Evolutionary conservation across 2,797 vertebrate species (phyloP).

Genomic region (Spheniscus humboldti): DNA sequence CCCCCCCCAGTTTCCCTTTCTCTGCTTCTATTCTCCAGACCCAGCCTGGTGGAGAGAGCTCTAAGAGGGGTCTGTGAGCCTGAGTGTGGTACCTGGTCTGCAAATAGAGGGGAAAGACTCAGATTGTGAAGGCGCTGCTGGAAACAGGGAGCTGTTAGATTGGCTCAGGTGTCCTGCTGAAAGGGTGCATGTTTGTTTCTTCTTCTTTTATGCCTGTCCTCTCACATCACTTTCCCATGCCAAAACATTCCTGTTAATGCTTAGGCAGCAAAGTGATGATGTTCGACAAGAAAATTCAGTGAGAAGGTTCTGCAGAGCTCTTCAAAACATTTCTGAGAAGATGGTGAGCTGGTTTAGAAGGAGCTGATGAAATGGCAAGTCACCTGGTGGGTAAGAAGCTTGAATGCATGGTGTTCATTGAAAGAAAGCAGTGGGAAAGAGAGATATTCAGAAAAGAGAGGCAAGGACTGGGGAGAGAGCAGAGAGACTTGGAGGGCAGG

Average conservation of each 20-base stretch:
- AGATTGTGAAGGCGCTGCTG: not conserved
- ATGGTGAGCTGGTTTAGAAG: not conserved
- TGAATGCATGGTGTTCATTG: not conserved
- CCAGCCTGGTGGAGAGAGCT: not conserved
- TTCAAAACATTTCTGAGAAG: not conserved
- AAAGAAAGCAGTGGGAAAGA: not conserved
- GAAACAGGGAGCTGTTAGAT: not conserved
- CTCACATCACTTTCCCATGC: not conserved
- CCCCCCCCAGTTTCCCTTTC: not conserved
- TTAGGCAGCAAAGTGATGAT: not conserved
- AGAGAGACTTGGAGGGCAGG: not conserved
- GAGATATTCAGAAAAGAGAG: not conserved
- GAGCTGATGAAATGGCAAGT: not conserved
- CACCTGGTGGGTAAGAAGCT: not conserved
- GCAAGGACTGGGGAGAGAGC: not conserved
- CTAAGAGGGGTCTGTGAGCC: not conserved
- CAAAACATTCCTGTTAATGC: not conserved
- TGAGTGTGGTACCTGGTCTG: not conserved
- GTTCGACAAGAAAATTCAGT: not conserved
- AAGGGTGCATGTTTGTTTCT: not conserved
- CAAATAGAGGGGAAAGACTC: not conserved
- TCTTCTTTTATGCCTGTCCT: not conserved
- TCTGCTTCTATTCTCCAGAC: not conserved
- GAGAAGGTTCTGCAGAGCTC: not conserved
- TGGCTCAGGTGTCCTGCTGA: not conserved